Evolutionary conservation across 2,888 invertebrate genomes (phyloP), one percentile per base, ranked within the genome.

Genomic region (Blastobasis adustella): DNA sequence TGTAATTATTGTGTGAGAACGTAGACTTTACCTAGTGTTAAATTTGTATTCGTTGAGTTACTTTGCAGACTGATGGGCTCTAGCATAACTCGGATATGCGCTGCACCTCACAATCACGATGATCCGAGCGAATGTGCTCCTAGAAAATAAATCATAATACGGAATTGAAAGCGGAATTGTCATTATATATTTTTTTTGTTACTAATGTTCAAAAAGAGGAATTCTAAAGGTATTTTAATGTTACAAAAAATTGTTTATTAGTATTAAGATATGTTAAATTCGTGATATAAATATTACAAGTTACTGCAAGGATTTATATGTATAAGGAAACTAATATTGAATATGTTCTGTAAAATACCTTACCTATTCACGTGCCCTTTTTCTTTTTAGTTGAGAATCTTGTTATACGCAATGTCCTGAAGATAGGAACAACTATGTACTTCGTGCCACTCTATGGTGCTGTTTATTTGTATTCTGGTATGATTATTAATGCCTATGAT

Each of bases 151-250:
- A 53, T 47, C 48, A 65, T 60, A 73, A 71, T 74, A 23, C 23
- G 23, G 23, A 66, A 73, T 75, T 73, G 61, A 62, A 60, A 72
- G 69, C 58, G 67, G 69, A 69, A 71, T 69, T 73, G 65, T 54
- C 61, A 62, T 61, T 58, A 65, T 61, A 23, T 23, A 62, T 59
- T 73, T 74, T 69, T 73, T 66, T 73, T 69, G 68, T 60, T 61
- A 71, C 70, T 66, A 65, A 73, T 56, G 67, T 69, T 70, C 58
- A 73, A 74, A 50, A 72, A 73, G 69, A 72, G 76, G 70, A 71
- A 78, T 77, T 77, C 75, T 75, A 75, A 79, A 81, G 76, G 63
- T 79, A 74, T 79, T 79, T 75, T 75, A 79, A 76, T 77, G 75
- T 79, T 77, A 78, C 1, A 71, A 62, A 57, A 71, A 73, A 77